Conservation (phyloP, 30 jellyfish, hydroid and myxozoan genomes). For the Catostylus mosaicus region DNA sequence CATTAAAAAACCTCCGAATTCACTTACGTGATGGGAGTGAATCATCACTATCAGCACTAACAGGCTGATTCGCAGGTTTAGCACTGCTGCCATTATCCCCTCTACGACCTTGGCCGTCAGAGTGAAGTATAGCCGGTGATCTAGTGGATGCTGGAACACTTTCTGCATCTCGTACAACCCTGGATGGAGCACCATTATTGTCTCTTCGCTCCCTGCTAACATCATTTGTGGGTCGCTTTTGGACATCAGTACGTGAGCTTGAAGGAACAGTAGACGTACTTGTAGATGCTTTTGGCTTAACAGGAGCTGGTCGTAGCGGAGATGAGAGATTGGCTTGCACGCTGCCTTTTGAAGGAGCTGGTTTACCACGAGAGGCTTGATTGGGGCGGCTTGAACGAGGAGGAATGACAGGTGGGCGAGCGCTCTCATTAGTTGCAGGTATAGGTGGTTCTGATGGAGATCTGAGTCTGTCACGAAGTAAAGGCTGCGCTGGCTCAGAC, state of each 20-base stretch:
- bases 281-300: neutral
- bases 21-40: constrained; percentile 62
- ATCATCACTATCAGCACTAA: constrained; percentile 28
- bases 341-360: neutral
- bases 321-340: too few species aligned
- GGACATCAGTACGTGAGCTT: neutral
- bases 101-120: constrained; percentile 28
- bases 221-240: neutral
- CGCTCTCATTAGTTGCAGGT: neutral
- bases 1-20: neutral
- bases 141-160: constrained; percentile 1
- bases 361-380: neutral
- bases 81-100: constrained; percentile 9
- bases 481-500: constrained; percentile 21
- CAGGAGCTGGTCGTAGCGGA: neutral
- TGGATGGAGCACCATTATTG: neutral
- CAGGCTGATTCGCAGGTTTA: constrained; percentile 8
- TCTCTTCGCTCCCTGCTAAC: neutral
- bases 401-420: constrained; percentile 54
- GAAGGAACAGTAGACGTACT: neutral
- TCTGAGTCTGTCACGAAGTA: constrained; percentile 10
- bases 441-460: constrained; percentile 50
- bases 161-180: neutral
- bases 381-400: constrained; percentile 48
- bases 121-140: constrained; percentile 45